Evolutionary conservation across 2,797 vertebrate species (phyloP).

Genomic region (Typhlichthys eigenmanni): DNA sequence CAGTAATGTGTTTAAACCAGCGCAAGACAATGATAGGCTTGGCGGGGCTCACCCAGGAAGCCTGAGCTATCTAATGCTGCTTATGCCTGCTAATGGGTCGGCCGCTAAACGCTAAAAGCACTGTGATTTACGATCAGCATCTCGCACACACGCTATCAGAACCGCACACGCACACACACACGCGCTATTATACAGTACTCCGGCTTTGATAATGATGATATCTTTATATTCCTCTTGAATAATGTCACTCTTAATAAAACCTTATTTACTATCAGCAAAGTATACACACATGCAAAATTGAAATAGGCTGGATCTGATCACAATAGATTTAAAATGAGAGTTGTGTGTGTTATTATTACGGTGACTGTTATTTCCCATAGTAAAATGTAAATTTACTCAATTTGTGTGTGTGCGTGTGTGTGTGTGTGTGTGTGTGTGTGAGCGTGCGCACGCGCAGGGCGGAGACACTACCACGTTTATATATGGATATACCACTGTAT

Average conservation of each 20-base stretch:
- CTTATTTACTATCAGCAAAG: background rate
- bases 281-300: background rate
- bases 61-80: conserved; percentile 43
- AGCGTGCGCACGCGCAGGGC: background rate
- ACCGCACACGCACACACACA: conserved; percentile 8
- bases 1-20: conserved; percentile 40
- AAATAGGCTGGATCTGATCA: conserved; percentile 1
- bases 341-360: conserved; percentile 12
- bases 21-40: conserved; percentile 24
- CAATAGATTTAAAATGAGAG: conserved; percentile 10
- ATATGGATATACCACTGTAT: background rate
- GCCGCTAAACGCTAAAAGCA: conserved; percentile 49
- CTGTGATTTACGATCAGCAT: conserved; percentile 41
- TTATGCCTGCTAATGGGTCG: conserved; percentile 57
- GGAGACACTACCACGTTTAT: background rate
- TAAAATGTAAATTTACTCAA: conserved; percentile 40
- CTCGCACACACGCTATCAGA: conserved; percentile 2
- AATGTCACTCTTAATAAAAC: background rate
- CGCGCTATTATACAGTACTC: background rate
- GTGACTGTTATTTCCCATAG: conserved; percentile 24
- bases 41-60: conserved; percentile 46
- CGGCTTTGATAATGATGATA: background rate
- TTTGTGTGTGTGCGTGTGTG: conserved; percentile 19
- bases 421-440: background rate
- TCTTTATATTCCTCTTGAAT: conserved; percentile 6